Evolutionary conservation across 2,113 vertebrate species (phyloP).

Genomic region (Python bivittatus): DNA sequence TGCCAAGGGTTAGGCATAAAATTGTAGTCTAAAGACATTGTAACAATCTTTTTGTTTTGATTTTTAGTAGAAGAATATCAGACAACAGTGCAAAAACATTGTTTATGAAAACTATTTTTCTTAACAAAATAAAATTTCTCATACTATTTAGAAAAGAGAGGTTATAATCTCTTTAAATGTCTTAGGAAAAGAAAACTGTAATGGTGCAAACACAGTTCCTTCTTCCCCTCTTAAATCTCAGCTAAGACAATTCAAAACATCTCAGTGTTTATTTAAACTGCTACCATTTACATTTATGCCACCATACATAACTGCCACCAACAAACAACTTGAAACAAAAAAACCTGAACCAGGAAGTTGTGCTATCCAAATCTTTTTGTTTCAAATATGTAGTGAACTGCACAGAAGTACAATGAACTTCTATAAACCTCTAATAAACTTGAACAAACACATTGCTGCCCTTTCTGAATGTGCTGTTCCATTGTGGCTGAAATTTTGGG

Average conservation of each 20-base stretch:
- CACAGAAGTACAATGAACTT: not conserved
- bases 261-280: not conserved
- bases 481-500: not conserved
- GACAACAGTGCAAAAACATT: not conserved
- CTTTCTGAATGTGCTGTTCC: not conserved
- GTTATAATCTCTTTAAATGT: not conserved
- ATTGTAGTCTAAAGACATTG: not conserved
- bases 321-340: not conserved
- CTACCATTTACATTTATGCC: slow-evolving; percentile 13
- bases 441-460: not conserved
- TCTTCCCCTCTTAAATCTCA: not conserved
- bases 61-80: not conserved
- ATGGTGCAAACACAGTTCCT: not conserved
- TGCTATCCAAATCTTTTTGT: not conserved
- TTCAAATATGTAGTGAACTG: not conserved
- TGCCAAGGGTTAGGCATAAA: not conserved
- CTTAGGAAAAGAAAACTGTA: not conserved
- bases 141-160: not conserved
- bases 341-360: not conserved
- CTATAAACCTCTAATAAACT: not conserved
- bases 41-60: not conserved
- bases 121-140: not conserved
- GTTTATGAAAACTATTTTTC: not conserved
- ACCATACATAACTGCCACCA: too few relatives aligned
- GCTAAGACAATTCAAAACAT: not conserved